Evolutionary conservation across 2,113 vertebrate species (phyloP).

Genomic region (Notiomystis cincta): DNA sequence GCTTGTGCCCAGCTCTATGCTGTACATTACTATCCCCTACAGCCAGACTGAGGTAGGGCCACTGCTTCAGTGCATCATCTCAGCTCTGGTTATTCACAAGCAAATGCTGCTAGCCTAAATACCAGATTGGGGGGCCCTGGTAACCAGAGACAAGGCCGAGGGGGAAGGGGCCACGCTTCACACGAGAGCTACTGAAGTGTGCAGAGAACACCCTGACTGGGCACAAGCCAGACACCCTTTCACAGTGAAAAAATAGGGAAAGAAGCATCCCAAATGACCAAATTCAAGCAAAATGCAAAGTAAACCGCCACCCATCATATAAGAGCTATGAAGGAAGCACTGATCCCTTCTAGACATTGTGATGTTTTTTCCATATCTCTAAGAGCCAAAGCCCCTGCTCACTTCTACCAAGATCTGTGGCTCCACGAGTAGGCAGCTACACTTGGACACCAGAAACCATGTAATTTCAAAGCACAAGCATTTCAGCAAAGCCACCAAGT

Average conservation of each 20-base stretch:
- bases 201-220: neutral
- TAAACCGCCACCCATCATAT: fast-evolving
- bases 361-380: neutral
- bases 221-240: neutral
- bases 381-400: neutral
- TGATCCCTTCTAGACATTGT: neutral
- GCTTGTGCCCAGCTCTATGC: neutral
- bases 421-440: neutral
- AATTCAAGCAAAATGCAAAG: neutral
- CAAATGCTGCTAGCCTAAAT: slow-evolving; percentile 63
- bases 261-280: neutral
- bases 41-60: slow-evolving; percentile 2
- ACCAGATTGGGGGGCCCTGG: slow-evolving; percentile 68
- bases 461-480: neutral
- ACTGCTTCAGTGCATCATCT: slow-evolving; percentile 12
- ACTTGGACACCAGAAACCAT: neutral
- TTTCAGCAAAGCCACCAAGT: neutral
- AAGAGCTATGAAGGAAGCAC: neutral
- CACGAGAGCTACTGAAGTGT: slow-evolving; percentile 30
- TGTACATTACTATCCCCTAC: neutral
- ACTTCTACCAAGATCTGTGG: neutral
- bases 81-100: slow-evolving; percentile 65
- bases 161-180: neutral
- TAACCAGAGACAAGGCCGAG: slow-evolving; percentile 29
- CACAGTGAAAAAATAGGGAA: neutral